Evolutionary conservation across 1,140 invertebrate species (phyloP), one percentile per base, ranked within the genome.

Genomic region (Pseudomyrmex gracilis): DNA sequence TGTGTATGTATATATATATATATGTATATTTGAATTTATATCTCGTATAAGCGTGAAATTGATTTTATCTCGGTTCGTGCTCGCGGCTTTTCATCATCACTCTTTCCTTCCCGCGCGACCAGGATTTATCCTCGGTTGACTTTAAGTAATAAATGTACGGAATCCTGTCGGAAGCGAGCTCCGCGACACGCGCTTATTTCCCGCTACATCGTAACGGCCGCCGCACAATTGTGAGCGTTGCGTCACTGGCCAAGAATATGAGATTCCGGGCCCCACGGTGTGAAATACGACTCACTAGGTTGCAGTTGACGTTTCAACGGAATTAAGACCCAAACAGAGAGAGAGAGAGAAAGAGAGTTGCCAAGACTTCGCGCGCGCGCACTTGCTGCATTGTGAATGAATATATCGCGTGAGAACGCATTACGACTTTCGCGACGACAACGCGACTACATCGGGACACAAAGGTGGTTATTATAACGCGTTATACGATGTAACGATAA

Each of bases 81-180:
- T 34, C n/a, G 17, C 47, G 12, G 24, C 24, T 43, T 77, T 66
- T 13, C 73, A 67, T 77, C 73, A 64, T 53, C 34, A 34, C 7
- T 5, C 5, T 34, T 34, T 34, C 34, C 34, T 34, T 34, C 61
- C 4, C 49, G 12, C 13, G 13, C 24, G 70, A n/a, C 43, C 15
- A 67, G 24, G 49, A 77, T 53, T 17, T 20, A 77, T 77, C n/a
- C 61, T 55, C 4, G 47, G 61, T 53, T n/a, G 60, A 64, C 60
- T 34, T 66, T 77, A 77, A 77, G 34, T 80, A 80, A 80, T 70
- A 80, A 80, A 80, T 70, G 66, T 53, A 49, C 76, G 22, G 24
- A 43, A 47, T 49, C 61, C n/a, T 53, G 60, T 67, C 55, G 61
- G 63, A 66, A 66, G 60, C 53, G 43, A 70, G 76, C 53, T n/a